These are phyloP conservation scores for Clavelina lepadiformis DNA, from an alignment of 23 tunicate species.

Conservation along the genomic window DNA sequence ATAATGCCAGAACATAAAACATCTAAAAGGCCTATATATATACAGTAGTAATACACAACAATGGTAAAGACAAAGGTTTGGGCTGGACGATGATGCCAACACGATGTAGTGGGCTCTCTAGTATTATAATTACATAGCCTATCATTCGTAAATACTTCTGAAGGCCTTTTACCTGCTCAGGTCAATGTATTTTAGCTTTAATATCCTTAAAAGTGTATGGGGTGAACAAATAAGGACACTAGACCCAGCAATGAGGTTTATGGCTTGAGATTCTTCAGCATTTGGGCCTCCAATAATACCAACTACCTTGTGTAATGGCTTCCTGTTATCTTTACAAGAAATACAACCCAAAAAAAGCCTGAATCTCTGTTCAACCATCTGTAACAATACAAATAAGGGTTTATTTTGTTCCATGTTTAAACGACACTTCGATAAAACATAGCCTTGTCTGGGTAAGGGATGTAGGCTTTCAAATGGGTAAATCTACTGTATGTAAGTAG, in stretches of 20 bases:
- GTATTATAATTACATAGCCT: no score
- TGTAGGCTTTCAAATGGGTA: no score
- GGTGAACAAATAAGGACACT: slow-evolving; percentile 63
- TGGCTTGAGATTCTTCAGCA: slow-evolving; percentile 36
- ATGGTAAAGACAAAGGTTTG: no score
- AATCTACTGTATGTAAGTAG: no score
- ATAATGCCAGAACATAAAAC: no score
- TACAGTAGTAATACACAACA: no score
- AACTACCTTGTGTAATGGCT: slow-evolving; percentile 31
- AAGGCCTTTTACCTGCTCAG: slow-evolving; percentile 29
- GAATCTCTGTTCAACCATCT: slow-evolving; percentile 28
- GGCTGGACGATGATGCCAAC: no score
- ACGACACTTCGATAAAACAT: background rate
- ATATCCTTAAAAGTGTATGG: slow-evolving; percentile 47
- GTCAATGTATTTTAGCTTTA: slow-evolving; percentile 32
- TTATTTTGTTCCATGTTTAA: background rate
- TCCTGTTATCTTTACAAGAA: background rate
- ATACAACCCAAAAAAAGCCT: slow-evolving; percentile 12
- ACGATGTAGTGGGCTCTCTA: no score
- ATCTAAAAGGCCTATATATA: no score
- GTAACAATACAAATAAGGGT: background rate
- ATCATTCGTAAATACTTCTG: no score
- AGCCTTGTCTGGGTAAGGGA: no score
- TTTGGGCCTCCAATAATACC: slow-evolving; percentile 65
- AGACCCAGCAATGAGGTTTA: slow-evolving; percentile 53